Conservation (phyloP, 2,113 vertebrate genomes). For the Lycocorax pyrrhopterus region DNA sequence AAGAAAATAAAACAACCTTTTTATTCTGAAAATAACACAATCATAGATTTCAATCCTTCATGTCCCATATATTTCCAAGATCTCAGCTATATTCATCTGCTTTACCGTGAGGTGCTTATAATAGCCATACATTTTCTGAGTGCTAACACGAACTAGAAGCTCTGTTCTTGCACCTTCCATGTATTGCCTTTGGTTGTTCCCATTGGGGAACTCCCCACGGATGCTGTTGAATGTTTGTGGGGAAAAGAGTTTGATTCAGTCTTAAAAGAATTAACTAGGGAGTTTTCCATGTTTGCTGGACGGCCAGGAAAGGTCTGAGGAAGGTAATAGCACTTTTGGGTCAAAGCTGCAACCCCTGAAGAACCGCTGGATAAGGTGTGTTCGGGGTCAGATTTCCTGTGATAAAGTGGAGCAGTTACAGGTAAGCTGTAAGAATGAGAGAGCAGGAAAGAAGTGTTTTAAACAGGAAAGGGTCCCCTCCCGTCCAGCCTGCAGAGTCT, state of each 20-base stretch:
- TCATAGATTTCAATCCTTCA: neutral
- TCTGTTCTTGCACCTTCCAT: neutral
- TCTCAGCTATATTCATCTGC: neutral
- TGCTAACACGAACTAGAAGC: fast-evolving
- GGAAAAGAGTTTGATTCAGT: neutral
- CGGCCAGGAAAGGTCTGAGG: neutral
- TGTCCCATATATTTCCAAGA: neutral
- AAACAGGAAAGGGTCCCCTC: neutral
- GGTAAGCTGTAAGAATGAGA: neutral
- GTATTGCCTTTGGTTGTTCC: neutral
- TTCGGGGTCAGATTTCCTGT: neutral
- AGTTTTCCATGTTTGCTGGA: neutral
- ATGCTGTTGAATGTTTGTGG: neutral
- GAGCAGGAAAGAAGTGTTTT: neutral
- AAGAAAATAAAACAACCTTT: neutral
- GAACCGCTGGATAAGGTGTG: neutral
- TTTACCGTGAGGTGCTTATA: neutral
- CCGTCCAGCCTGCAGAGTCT: neutral
- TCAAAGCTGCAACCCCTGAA: neutral
- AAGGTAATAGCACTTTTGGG: neutral
- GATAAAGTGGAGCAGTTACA: neutral
- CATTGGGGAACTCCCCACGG: neutral
- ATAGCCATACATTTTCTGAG: neutral
- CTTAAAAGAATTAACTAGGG: neutral
- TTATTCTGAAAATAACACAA: neutral